Evolutionary conservation across 1,140 invertebrate species (phyloP).

Genomic region (Drosophila micromelanica): DNA sequence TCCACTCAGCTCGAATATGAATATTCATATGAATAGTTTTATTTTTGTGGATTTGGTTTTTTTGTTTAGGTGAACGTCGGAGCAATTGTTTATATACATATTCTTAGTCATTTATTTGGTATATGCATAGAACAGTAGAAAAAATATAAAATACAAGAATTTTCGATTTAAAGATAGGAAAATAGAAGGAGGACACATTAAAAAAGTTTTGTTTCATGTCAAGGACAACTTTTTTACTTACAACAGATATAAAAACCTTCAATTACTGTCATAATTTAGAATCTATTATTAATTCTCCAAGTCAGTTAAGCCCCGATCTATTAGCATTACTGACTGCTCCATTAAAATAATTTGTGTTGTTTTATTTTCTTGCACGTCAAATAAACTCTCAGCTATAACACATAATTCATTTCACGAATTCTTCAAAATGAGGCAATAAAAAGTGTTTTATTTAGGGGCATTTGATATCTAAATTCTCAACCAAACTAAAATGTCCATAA

Average conservation of each 20-base stretch:
- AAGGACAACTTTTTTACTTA: no score
- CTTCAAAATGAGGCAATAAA: slow-evolving; percentile 35
- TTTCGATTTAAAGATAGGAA: no score
- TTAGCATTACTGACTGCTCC: slow-evolving; percentile 2
- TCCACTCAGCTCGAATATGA: slow-evolving; percentile 24
- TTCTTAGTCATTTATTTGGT: slow-evolving; percentile 1
- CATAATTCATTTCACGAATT: slow-evolving; percentile 58
- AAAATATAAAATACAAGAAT: neutral
- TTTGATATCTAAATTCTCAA: slow-evolving; percentile 24
- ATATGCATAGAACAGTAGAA: neutral
- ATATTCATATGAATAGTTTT: slow-evolving; percentile 26
- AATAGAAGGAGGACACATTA: no score
- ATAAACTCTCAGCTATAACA: slow-evolving; percentile 30
- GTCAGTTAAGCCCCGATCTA: neutral
- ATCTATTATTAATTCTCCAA: neutral
- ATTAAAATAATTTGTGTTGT: slow-evolving; percentile 12
- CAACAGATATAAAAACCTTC: neutral
- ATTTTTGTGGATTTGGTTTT: neutral
- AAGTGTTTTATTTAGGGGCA: slow-evolving; percentile 13
- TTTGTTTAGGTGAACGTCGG: neutral
- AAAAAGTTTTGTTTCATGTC: no score
- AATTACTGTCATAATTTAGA: neutral
- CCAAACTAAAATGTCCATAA: slow-evolving; percentile 60
- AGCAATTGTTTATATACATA: slow-evolving; percentile 10
- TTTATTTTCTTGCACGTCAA: slow-evolving; percentile 3